These are phyloP conservation scores for Spondyliosoma cantharus DNA, from an alignment of 2,797 vertebrate species.

Conservation along the genomic window DNA sequence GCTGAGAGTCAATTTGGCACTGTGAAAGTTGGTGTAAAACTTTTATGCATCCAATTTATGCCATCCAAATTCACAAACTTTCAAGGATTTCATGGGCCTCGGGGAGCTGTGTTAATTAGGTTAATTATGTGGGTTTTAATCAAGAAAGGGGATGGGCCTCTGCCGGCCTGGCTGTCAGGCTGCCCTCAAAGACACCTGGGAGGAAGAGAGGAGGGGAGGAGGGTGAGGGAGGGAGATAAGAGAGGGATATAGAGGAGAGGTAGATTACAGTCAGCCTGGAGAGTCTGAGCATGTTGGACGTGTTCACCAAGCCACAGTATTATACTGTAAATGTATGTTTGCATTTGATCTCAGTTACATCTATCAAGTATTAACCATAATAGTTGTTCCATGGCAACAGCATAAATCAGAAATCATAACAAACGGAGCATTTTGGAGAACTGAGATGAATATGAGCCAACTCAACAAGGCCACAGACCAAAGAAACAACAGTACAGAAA, in stretches of 20 bases:
- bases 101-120: conserved; percentile 70
- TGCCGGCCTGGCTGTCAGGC: conserved; percentile 53
- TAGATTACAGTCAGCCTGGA: conserved; percentile 19
- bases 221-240: conserved; percentile 2
- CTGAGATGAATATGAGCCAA: neutral
- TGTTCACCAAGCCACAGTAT: neutral
- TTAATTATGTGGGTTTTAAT: conserved; percentile 74
- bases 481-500: neutral
- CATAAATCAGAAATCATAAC: neutral
- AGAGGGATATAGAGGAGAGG: conserved; percentile 2
- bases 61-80: conserved; percentile 66
- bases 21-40: conserved; percentile 53
- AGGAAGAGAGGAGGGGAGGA: conserved; percentile 25
- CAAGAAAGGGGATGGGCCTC: conserved; percentile 55
- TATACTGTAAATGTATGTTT: neutral
- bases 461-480: neutral
- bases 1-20: conserved; percentile 29
- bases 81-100: conserved; percentile 65
- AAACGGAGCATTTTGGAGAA: neutral
- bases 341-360: neutral
- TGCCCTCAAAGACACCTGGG: conserved; percentile 69
- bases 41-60: conserved; percentile 54
- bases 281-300: neutral
- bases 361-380: neutral
- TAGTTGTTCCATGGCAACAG: neutral